These are phyloP conservation scores for Cephus pulcher DNA, from an alignment of 2,888 invertebrate species.

Conservation along the genomic window DNA sequence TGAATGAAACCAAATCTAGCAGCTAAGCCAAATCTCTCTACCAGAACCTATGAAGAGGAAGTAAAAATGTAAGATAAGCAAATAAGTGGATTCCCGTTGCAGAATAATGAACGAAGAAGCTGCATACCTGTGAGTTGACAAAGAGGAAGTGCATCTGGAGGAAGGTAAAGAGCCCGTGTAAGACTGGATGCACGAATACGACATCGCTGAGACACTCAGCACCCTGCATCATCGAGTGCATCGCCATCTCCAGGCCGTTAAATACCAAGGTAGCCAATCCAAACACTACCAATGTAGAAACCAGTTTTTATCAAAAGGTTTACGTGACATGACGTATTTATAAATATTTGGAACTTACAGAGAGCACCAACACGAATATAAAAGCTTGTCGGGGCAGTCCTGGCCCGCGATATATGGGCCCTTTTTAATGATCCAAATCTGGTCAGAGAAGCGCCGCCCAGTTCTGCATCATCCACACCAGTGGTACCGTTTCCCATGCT, in stretches of 20 bases:
- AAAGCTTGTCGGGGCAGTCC: conserved; percentile 69
- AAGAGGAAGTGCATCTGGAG: conserved; percentile 72
- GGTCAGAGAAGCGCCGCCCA: conserved; percentile 64
- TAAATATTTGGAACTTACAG: conserved; percentile 54
- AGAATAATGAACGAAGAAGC: not conserved
- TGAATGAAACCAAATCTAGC: conserved; percentile 71
- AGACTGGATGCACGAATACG: conserved; percentile 69
- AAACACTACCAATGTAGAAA: conserved; percentile 62
- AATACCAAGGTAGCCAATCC: conserved; percentile 70
- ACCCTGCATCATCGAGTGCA: conserved; percentile 70
- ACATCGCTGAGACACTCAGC: conserved; percentile 67
- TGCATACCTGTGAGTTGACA: conserved; percentile 69
- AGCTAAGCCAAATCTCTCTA: conserved; percentile 68
- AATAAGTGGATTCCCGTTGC: not conserved
- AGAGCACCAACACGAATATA: conserved; percentile 69
- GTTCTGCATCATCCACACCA: conserved; percentile 64
- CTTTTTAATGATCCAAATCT: conserved; percentile 69
- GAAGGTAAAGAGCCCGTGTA: conserved; percentile 71
- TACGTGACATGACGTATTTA: not conserved
- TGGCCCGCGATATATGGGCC: conserved; percentile 68
- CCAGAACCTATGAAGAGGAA: conserved; percentile 63
- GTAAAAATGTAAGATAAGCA: not conserved
- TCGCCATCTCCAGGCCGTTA: conserved; percentile 71
- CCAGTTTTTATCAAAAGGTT: not conserved
- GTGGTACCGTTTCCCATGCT: conserved; percentile 52